These are phyloP conservation scores for Thamnophis elegans DNA, from an alignment of 2,797 vertebrate genomes.

Conservation along the genomic window DNA sequence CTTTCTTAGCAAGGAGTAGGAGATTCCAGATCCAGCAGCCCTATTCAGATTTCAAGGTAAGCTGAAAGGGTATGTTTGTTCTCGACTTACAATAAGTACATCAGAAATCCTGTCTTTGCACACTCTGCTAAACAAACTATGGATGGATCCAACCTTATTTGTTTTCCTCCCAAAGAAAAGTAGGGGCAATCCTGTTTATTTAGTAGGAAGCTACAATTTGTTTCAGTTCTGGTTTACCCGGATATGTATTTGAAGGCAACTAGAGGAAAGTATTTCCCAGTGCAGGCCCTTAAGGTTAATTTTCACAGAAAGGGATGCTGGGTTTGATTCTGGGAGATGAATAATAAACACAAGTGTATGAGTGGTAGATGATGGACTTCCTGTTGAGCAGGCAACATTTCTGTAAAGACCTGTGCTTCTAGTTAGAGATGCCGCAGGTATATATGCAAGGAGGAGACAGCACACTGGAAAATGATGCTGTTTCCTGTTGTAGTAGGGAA, in stretches of 20 bases:
- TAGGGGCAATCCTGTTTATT: background rate
- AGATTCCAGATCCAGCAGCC: background rate
- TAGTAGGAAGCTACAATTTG: background rate
- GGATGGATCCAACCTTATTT: background rate
- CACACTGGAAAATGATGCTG: constrained; percentile 47
- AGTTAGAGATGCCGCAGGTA: constrained; percentile 52
- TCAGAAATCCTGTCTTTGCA: background rate
- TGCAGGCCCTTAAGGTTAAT: background rate
- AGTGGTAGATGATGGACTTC: constrained; percentile 58
- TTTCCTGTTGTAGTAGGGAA: constrained; percentile 39
- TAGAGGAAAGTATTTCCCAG: background rate
- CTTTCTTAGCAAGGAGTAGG: background rate
- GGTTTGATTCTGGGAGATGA: background rate
- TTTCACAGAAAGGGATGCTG: background rate
- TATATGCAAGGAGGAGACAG: constrained; percentile 36
- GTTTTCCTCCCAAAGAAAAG: background rate
- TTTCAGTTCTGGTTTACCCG: background rate
- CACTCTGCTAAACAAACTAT: background rate
- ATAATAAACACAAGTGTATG: constrained; percentile 43
- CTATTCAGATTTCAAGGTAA: background rate
- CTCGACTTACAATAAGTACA: background rate
- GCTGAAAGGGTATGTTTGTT: background rate
- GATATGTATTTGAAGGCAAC: background rate
- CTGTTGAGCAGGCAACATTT: constrained; percentile 53
- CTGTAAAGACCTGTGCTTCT: background rate